phyloP scores from a whole-genome alignment of 1,140 invertebrate species.

The Ganaspis sp. region DNA sequence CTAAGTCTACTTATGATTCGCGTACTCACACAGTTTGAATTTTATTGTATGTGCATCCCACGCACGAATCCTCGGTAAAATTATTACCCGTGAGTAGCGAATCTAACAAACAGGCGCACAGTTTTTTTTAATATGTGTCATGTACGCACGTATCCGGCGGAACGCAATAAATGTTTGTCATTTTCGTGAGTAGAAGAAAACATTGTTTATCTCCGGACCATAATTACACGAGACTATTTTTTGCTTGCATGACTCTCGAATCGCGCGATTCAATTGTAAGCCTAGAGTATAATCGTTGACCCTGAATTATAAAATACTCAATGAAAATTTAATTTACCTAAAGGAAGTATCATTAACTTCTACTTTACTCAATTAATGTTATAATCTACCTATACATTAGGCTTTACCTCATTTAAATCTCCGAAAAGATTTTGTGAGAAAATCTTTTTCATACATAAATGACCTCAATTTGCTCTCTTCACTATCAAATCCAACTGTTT shows the following conservation, averaged over 20 bases:
- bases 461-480: too few species aligned
- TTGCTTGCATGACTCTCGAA: conserved; percentile 50
- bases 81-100: conserved; percentile 46
- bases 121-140: conserved; percentile 49
- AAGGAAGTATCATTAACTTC: conserved; percentile 6
- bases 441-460: neutral
- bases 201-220: conserved; percentile 50
- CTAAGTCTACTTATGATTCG: neutral
- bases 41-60: neutral
- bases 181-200: conserved; percentile 57
- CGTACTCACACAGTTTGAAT: neutral
- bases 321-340: conserved; percentile 37
- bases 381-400: neutral
- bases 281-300: conserved; percentile 52
- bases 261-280: conserved; percentile 49
- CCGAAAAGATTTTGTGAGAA: neutral
- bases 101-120: conserved; percentile 40
- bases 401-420: neutral
- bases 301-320: conserved; percentile 48
- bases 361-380: neutral
- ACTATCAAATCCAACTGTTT: too few species aligned
- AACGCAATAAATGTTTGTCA: conserved; percentile 53
- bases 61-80: conserved; percentile 8
- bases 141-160: conserved; percentile 46
- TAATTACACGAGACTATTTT: conserved; percentile 53